Conservation (phyloP, 2,113 vertebrate genomes). For the Corythaixoides concolor region DNA sequence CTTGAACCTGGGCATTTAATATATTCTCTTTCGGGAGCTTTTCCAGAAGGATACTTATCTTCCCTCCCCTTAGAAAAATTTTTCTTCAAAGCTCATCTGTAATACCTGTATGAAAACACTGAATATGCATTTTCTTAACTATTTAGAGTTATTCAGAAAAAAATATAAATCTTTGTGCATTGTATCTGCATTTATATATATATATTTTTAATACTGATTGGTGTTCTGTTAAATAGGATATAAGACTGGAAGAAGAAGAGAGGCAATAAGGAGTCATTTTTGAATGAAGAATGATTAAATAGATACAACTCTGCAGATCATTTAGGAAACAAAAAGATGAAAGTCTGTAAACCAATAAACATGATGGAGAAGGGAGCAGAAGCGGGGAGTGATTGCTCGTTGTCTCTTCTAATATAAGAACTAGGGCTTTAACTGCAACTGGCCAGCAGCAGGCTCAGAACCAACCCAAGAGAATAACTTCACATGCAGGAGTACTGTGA, state of each 20-base stretch:
- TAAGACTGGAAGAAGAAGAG: not conserved
- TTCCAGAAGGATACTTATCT: not conserved
- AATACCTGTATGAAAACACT: not conserved
- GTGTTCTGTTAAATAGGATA: not conserved
- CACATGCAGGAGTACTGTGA: not conserved
- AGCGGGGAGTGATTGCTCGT: not conserved
- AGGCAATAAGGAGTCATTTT: not conserved
- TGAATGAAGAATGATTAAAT: not conserved
- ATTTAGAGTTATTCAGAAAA: not conserved
- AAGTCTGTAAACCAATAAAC: not conserved
- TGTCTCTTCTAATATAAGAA: not conserved
- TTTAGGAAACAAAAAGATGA: not conserved
- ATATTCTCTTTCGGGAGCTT: not conserved
- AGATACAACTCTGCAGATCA: not conserved
- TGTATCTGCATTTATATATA: not conserved
- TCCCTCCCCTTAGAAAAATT: not conserved
- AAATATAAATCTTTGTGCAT: not conserved
- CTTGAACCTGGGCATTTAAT: not conserved
- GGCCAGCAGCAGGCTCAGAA: not conserved
- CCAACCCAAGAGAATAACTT: not conserved
- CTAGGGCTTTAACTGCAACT: not conserved
- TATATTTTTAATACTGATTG: not conserved
- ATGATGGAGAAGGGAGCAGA: not conserved
- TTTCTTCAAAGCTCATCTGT: not conserved
- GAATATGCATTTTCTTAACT: not conserved